Percentiles rank a stretch among this genome's conserved stretches.
Conservation (phyloP, 1,140 invertebrate genomes). For the Dufourea novaeangliae region DNA sequence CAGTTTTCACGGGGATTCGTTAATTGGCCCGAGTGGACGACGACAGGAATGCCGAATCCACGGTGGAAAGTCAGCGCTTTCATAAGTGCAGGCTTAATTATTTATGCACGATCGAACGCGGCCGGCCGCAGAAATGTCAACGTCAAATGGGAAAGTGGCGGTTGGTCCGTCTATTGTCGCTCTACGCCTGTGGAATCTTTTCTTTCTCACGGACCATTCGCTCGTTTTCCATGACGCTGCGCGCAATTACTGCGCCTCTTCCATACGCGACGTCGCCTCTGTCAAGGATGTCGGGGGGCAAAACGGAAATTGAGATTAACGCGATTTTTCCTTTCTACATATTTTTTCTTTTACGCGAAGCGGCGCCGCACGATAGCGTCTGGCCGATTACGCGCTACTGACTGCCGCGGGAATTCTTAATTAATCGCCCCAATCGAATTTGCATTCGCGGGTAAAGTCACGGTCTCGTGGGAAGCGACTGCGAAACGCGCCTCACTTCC, state of each 20-base stretch:
- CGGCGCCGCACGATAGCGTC: background rate
- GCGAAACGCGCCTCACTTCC: slow-evolving; percentile 9
- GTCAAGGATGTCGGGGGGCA: slow-evolving; percentile 19
- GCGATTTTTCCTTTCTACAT: no score
- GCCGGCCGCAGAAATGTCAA: slow-evolving; percentile 59
- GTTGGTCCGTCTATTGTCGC: slow-evolving; percentile 21
- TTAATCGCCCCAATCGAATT: slow-evolving; percentile 49
- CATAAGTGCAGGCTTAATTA: slow-evolving; percentile 43
- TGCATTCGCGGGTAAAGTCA: slow-evolving; percentile 52
- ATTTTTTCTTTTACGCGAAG: background rate
- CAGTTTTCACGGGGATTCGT: background rate
- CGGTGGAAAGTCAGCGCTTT: slow-evolving; percentile 60
- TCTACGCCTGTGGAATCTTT: slow-evolving; percentile 4
- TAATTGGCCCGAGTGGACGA: slow-evolving; percentile 40
- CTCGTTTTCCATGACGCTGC: background rate
- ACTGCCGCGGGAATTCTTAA: slow-evolving; percentile 43
- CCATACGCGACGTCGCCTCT: slow-evolving; percentile 2
- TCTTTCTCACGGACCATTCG: slow-evolving; percentile 19
- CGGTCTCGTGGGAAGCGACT: slow-evolving; percentile 32
- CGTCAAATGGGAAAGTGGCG: slow-evolving; percentile 56
- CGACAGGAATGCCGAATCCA: slow-evolving; percentile 44
- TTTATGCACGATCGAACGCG: slow-evolving; percentile 54
- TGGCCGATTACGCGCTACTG: slow-evolving; percentile 4
- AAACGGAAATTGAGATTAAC: background rate
- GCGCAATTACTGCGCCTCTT: background rate